Evolutionary conservation across 1,140 invertebrate genomes (phyloP), one percentile per base, ranked within the genome.

Genomic region (Elymnias hypermnestra): DNA sequence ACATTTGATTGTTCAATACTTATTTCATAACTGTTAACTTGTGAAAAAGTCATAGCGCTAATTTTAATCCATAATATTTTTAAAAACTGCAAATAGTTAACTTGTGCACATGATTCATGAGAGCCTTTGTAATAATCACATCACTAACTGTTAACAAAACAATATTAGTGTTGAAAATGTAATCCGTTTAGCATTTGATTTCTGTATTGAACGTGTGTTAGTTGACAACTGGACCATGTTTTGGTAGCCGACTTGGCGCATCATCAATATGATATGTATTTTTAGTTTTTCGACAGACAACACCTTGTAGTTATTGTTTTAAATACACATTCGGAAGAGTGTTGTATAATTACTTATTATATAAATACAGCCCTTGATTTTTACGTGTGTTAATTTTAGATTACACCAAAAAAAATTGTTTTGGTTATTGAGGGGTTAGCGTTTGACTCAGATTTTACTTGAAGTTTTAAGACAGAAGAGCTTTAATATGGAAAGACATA

Each of bases 261-360:
- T 29, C 38, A 64, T 74, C 71, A 74, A 73, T 63, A 49, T 44
- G 42, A 33, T 49, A 47, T 23, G 63, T 76, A 70, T 66, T 68
- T 68, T 68, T 67, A 63, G 57, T 53, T 53, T 57, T 57, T 35
- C 19, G 41, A 31, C 43, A 35, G 46, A 49, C 14, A 52, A 59
- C 42, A 42, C 51, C 46, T 50, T 60, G 45, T 33, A 51, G 39
- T 52, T 52, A 38, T 44, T 35, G 18, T 15, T 33, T 17, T 2
- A 33, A 33, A 33, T 17, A 17, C 7, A 29, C 13, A 15, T 15
- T 33, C 15, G 13, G 15, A 15, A 17, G 13, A 33, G n/a, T 5
- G 31, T 17, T 29, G 10, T 29, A 12, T 12, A 29, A 29, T 29
- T 6, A 1, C 3, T 4, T 29, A 13, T 12, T n/a, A 29, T 25